Conservation (phyloP, 2,113 vertebrate genomes). For the Pterocles orientalis region DNA sequence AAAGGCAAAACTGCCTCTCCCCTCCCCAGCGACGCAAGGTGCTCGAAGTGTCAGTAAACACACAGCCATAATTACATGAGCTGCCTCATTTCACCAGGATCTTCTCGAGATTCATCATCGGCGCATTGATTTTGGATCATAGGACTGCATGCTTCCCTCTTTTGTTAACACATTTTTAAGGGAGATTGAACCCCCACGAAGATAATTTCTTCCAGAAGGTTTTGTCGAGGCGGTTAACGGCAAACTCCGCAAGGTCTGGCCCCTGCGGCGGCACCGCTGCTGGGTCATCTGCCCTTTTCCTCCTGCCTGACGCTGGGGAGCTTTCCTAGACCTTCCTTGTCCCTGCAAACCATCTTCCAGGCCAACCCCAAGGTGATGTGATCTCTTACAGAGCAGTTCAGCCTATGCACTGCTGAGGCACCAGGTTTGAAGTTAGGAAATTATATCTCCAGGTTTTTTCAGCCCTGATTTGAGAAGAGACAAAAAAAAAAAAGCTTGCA, state of each 20-base stretch:
- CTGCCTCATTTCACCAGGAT: slow-evolving; percentile 2
- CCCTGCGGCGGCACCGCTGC: fast-evolving
- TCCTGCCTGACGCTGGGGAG: not conserved
- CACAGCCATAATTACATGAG: not conserved
- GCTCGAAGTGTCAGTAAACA: not conserved
- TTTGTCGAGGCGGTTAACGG: not conserved
- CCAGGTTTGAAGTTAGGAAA: not conserved
- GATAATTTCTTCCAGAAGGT: not conserved
- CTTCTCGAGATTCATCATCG: not conserved
- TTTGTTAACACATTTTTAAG: not conserved
- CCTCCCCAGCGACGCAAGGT: not conserved
- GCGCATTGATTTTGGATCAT: not conserved
- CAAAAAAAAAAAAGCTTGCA: not conserved
- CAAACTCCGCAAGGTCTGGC: not conserved
- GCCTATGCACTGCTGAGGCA: too few relatives aligned
- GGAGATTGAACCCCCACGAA: not conserved
- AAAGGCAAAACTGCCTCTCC: not conserved
- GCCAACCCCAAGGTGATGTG: fast-evolving
- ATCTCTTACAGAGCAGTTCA: fast-evolving
- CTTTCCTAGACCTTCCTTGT: too few relatives aligned
- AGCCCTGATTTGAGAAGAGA: not conserved
- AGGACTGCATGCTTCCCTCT: not conserved
- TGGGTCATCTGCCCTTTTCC: not conserved
- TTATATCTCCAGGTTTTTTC: too few relatives aligned
- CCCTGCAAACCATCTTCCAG: not conserved